phyloP scores from a whole-genome alignment of 2,888 invertebrate species.

The Apamea monoglypha region DNA sequence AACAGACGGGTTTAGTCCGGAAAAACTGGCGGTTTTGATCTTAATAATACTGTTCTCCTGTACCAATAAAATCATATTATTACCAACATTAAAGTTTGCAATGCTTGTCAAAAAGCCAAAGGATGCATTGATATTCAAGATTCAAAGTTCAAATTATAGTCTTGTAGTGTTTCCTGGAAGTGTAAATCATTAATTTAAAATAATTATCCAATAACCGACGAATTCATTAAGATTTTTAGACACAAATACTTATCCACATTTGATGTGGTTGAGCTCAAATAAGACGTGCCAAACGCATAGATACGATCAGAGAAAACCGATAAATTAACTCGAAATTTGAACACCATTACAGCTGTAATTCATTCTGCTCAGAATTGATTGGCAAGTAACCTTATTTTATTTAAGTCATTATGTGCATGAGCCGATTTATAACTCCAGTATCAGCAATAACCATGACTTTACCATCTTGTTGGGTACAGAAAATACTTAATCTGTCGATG shows the following conservation, averaged over 20 bases:
- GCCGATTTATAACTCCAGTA: constrained; percentile 1
- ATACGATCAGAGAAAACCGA: background rate
- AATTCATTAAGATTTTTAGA: background rate
- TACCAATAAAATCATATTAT: background rate
- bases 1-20: constrained; percentile 39
- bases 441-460: background rate
- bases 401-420: too few relatives aligned
- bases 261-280: background rate
- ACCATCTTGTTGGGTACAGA: background rate
- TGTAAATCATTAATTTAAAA: background rate
- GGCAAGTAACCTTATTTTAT: constrained; percentile 1
- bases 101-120: background rate
- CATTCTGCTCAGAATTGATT: background rate
- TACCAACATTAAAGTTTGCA: background rate
- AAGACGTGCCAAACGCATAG: constrained; percentile 3
- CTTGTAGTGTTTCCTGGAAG: background rate
- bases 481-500: background rate
- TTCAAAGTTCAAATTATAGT: background rate
- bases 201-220: background rate
- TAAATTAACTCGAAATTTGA: background rate
- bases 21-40: constrained; percentile 18
- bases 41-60: constrained; percentile 8
- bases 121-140: background rate
- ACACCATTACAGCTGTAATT: background rate
- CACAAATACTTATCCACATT: background rate